These are phyloP conservation scores for Anolis carolinensis DNA, from an alignment of 2,113 vertebrate species.

Conservation along the genomic window DNA sequence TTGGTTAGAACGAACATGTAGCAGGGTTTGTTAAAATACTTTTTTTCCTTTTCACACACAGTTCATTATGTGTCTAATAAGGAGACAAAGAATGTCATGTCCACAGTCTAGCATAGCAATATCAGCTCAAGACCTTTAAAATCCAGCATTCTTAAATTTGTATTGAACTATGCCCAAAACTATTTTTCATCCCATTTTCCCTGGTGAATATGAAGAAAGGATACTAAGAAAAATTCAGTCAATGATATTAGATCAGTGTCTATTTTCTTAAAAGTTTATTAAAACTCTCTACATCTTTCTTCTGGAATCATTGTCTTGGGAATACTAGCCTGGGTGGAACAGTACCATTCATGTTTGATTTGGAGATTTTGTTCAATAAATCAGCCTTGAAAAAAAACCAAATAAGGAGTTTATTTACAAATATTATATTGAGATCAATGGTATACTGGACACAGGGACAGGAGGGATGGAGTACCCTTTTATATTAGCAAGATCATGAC, in stretches of 20 bases:
- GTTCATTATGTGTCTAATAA: not conserved
- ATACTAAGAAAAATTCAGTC: not conserved
- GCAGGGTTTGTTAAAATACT: constrained; percentile 5
- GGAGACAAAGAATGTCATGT: constrained; percentile 16
- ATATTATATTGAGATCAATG: not conserved
- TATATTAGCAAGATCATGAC: not conserved
- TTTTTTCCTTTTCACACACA: constrained; percentile 37
- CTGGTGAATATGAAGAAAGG: not conserved
- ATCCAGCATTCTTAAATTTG: not conserved
- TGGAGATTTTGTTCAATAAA: not conserved
- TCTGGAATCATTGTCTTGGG: not conserved
- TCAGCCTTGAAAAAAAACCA: not conserved
- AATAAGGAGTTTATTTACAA: no score
- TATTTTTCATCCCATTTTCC: not conserved
- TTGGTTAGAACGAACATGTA: constrained; percentile 16
- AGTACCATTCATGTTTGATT: not conserved
- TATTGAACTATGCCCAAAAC: constrained; percentile 9
- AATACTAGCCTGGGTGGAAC: not conserved
- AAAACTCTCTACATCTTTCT: not conserved
- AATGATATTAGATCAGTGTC: not conserved
- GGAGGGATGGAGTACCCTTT: no score
- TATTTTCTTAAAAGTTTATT: not conserved
- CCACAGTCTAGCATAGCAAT: not conserved
- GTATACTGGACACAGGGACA: not conserved
- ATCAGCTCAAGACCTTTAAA: not conserved